Conservation (phyloP, 2,888 invertebrate genomes). For the Mechanitis mazaeus region DNA sequence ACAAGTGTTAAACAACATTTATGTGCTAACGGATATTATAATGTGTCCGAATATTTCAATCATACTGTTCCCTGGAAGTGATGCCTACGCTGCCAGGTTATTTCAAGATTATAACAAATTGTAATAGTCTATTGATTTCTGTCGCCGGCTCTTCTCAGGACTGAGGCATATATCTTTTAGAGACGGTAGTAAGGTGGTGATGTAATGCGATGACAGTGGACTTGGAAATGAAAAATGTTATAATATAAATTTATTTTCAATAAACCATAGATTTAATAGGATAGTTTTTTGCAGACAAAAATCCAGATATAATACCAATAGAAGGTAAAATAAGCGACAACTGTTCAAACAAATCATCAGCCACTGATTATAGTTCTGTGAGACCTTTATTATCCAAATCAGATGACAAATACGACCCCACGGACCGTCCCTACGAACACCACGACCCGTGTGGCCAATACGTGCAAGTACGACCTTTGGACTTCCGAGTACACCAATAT, state of each 20-base stretch:
- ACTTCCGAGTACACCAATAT: conserved; percentile 46
- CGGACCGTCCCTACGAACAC: conserved; percentile 58
- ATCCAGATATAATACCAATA: conserved; percentile 69
- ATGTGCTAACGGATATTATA: too few species aligned
- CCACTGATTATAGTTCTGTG: conserved; percentile 65
- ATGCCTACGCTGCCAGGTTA: too few species aligned
- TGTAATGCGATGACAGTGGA: too few species aligned
- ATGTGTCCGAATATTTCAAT: too few species aligned
- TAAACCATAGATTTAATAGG: neutral
- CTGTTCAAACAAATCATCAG: conserved; percentile 66
- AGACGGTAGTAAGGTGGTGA: too few species aligned
- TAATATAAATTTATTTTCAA: neutral
- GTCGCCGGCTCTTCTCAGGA: too few species aligned
- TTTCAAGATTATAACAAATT: too few species aligned
- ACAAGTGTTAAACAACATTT: too few species aligned
- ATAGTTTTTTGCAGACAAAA: conserved; percentile 54
- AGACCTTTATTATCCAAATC: conserved; percentile 62
- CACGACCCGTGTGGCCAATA: conserved; percentile 61
- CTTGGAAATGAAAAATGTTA: neutral
- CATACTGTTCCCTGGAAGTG: too few species aligned
- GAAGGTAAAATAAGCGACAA: conserved; percentile 70
- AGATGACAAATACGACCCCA: conserved; percentile 56
- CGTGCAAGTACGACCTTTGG: conserved; percentile 61
- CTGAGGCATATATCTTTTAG: too few species aligned
- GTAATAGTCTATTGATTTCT: too few species aligned